phyloP scores from a whole-genome alignment of 1,140 invertebrate species.

The Diachasma alloeum region DNA sequence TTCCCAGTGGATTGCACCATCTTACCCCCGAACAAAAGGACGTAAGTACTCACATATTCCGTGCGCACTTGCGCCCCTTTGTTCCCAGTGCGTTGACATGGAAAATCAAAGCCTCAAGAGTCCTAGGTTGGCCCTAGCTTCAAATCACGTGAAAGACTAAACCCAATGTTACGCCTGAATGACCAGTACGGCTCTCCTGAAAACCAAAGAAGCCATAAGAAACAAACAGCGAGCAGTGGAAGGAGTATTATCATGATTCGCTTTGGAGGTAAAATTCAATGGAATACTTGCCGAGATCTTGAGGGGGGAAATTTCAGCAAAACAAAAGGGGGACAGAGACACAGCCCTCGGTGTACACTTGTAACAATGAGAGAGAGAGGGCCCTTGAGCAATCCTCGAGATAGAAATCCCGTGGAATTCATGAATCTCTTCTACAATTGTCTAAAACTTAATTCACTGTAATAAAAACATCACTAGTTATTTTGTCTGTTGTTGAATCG shows the following conservation, averaged over 20 bases:
- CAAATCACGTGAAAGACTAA: slow-evolving; percentile 27
- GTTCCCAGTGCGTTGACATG: not conserved
- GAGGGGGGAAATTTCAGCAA: slow-evolving; percentile 21
- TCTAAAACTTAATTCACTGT: slow-evolving; percentile 10
- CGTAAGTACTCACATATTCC: not conserved
- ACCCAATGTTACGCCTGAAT: slow-evolving; percentile 46
- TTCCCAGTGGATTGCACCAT: slow-evolving; percentile 41
- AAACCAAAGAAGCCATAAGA: not conserved
- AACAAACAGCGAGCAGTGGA: not conserved
- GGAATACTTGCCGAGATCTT: not conserved
- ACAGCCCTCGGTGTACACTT: not conserved
- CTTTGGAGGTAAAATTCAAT: slow-evolving; percentile 31
- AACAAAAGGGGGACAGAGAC: slow-evolving; percentile 15
- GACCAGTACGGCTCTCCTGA: slow-evolving; percentile 32
- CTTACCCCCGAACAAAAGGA: not conserved
- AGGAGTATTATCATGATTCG: slow-evolving; percentile 11
- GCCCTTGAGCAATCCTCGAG: slow-evolving; percentile 5
- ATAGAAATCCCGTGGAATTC: not conserved
- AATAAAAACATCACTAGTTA: slow-evolving; percentile 1
- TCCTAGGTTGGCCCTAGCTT: not conserved
- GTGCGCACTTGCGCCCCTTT: not conserved
- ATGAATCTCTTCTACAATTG: not conserved
- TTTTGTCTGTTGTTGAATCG: not conserved
- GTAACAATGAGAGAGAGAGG: not conserved
- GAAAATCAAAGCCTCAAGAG: slow-evolving; percentile 3